These are phyloP conservation scores for Ypsolopha sequella DNA, from an alignment of 2,888 invertebrate species.

Conservation along the genomic window DNA sequence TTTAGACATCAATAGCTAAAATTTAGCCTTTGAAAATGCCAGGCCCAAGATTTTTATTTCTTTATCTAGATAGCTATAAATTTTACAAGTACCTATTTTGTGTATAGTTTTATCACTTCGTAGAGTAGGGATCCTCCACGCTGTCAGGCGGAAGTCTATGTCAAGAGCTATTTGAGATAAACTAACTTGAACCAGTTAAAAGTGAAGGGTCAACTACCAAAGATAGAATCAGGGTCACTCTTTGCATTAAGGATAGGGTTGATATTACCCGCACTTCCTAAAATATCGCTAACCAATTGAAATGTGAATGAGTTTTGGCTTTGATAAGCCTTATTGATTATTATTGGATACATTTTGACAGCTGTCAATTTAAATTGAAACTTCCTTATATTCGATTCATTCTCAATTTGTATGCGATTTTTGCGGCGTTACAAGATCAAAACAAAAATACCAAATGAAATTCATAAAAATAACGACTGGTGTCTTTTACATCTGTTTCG, in stretches of 20 bases:
- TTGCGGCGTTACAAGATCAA: conserved; percentile 1
- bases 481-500: neutral
- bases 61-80: neutral
- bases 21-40: too few species aligned
- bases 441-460: neutral
- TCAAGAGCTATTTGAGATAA: conserved; percentile 48
- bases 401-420: neutral
- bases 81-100: neutral
- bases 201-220: conserved; percentile 27
- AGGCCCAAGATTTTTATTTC: neutral
- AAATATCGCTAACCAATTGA: conserved; percentile 19
- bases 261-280: conserved; percentile 22
- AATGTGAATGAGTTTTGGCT: conserved; percentile 24
- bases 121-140: conserved; percentile 21
- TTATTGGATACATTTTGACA: conserved; percentile 35
- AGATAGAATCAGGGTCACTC: conserved; percentile 2
- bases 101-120: conserved; percentile 1
- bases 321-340: conserved; percentile 33
- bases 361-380: conserved; percentile 45
- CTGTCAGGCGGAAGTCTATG: conserved; percentile 39
- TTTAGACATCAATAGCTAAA: too few species aligned
- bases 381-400: conserved; percentile 21
- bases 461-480: neutral
- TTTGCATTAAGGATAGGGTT: conserved; percentile 10
- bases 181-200: conserved; percentile 46